These are phyloP conservation scores for Dryococelus australis DNA, from an alignment of 2,888 invertebrate species.

Conservation along the genomic window DNA sequence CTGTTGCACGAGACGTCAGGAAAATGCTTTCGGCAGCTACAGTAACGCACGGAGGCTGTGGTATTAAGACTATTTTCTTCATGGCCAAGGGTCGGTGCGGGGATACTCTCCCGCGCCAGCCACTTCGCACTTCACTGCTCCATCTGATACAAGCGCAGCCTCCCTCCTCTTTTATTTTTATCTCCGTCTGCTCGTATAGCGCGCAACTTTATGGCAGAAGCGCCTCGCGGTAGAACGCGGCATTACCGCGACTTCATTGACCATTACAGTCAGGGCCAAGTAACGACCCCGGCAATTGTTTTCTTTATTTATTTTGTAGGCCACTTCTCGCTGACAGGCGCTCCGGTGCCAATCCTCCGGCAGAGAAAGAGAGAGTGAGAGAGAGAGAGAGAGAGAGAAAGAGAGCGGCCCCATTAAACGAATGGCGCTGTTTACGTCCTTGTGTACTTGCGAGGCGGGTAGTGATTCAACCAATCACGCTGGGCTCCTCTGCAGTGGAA, in stretches of 20 bases:
- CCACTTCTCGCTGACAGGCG: background rate
- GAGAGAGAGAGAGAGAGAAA: too few relatives aligned
- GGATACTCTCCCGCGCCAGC: background rate
- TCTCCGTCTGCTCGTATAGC: background rate
- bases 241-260: background rate
- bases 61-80: too few relatives aligned
- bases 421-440: too few relatives aligned
- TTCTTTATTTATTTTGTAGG: background rate
- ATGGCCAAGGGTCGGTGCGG: background rate
- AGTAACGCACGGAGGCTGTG: too few relatives aligned
- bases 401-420: background rate
- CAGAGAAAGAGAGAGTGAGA: too few relatives aligned
- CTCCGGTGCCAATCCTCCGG: background rate
- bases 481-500: background rate
- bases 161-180: background rate
- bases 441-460: background rate
- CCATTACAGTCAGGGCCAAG: slow-evolving; percentile 1
- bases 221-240: background rate
- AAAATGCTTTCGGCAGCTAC: too few relatives aligned
- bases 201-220: background rate
- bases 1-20: too few relatives aligned
- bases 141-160: background rate
- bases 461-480: background rate
- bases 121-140: background rate
- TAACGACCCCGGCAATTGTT: background rate